phyloP scores from a whole-genome alignment of 2,797 vertebrate genomes.

The Cygnus olor region DNA sequence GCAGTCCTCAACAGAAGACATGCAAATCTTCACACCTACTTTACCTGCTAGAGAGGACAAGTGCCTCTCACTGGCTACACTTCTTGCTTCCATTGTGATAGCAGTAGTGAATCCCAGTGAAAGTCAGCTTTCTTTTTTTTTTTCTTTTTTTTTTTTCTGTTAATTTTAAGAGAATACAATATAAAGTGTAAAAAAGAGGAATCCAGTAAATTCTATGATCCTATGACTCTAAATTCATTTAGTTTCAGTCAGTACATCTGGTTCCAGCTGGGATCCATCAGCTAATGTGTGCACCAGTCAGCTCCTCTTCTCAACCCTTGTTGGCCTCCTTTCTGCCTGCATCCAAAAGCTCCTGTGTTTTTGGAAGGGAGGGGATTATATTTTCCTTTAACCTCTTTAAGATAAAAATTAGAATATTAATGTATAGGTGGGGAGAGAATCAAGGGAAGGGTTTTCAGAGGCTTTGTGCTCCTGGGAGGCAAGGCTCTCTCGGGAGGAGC shows the following conservation, averaged over 20 bases:
- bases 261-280: neutral
- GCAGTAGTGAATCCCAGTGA: too few relatives aligned
- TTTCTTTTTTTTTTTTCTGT: neutral
- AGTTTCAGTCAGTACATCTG: neutral
- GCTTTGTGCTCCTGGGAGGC: neutral
- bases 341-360: neutral
- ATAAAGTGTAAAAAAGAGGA: neutral
- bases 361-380: neutral
- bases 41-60: too few relatives aligned
- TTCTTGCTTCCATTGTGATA: neutral
- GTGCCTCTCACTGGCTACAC: neutral
- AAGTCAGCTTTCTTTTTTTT: too few relatives aligned
- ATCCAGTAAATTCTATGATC: neutral
- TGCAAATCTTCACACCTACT: too few relatives aligned
- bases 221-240: neutral
- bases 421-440: neutral
- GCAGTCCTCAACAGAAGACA: neutral
- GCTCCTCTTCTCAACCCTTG: neutral
- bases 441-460: neutral
- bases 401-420: neutral
- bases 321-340: neutral
- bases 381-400: neutral
- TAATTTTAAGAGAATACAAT: too few relatives aligned
- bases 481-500: neutral
- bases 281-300: rapidly evolving